Percentiles rank a stretch among this genome's conserved stretches.
Evolutionary conservation across 1,140 invertebrate genomes (phyloP).

Genomic region (Apis cerana): DNA sequence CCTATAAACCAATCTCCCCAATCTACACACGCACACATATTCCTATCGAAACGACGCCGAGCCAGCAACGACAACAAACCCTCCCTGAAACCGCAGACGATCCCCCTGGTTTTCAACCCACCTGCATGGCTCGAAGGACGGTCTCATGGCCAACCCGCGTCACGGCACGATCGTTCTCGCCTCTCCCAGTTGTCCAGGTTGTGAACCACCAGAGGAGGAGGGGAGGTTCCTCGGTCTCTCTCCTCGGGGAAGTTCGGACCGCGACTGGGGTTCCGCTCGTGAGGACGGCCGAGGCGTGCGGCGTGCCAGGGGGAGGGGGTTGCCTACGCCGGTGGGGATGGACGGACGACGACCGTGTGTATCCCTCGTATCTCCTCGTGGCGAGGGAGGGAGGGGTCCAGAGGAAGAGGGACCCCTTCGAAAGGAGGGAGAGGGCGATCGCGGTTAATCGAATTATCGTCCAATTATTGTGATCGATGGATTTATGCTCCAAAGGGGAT

Average conservation of each 20-base stretch:
- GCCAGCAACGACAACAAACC: too few species aligned
- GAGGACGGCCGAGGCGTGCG: slow-evolving; percentile 40
- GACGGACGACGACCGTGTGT: slow-evolving; percentile 13
- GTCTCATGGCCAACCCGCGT: slow-evolving; percentile 70
- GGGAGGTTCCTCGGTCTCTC: slow-evolving; percentile 31
- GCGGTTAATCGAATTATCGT: too few species aligned
- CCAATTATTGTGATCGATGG: too few species aligned
- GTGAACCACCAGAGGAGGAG: not conserved
- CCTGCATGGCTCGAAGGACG: slow-evolving; percentile 76
- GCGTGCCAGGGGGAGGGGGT: slow-evolving; percentile 47
- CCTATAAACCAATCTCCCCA: too few species aligned
- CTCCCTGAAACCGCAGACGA: too few species aligned
- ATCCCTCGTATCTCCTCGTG: slow-evolving; percentile 29
- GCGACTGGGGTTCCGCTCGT: slow-evolving; percentile 65
- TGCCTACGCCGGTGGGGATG: slow-evolving; percentile 44
- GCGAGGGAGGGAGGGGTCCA: slow-evolving; percentile 21
- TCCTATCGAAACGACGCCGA: too few species aligned
- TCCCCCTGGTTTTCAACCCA: too few species aligned
- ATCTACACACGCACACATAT: too few species aligned
- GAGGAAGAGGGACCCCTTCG: too few species aligned
- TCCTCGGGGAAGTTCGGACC: slow-evolving; percentile 63
- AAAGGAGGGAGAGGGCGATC: too few species aligned
- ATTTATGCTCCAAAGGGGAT: too few species aligned
- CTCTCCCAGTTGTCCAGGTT: slow-evolving; percentile 55
- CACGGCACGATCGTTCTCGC: slow-evolving; percentile 63